These are phyloP conservation scores for Melierax canorus DNA, from an alignment of 2,113 vertebrate species.

Conservation along the genomic window DNA sequence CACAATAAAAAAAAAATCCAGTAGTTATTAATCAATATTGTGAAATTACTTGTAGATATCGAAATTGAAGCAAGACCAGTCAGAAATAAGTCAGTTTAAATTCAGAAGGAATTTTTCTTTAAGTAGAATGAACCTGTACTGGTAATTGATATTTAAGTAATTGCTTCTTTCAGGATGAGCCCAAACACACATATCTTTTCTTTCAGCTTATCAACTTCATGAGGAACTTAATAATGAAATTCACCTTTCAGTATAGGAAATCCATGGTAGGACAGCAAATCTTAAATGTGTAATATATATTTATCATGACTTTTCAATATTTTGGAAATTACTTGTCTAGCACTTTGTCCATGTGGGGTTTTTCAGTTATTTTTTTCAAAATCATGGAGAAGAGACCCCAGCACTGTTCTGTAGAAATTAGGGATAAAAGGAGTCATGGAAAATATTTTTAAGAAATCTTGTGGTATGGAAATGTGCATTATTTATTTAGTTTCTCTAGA, in stretches of 20 bases:
- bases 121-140: not conserved
- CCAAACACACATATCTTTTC: not conserved
- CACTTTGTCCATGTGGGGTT: not conserved
- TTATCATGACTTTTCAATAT: not conserved
- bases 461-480: not conserved
- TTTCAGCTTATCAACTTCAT: not conserved
- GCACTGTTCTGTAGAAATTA: not conserved
- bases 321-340: not conserved
- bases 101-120: not conserved
- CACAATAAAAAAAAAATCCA: not conserved
- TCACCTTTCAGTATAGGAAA: not conserved
- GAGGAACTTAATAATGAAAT: not conserved
- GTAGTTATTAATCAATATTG: not conserved
- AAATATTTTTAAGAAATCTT: not conserved
- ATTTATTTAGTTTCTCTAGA: not conserved
- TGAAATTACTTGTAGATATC: not conserved
- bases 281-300: not conserved
- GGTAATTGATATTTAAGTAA: not conserved
- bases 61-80: not conserved
- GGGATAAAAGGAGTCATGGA: not conserved
- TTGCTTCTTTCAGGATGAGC: not conserved
- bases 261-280: not conserved
- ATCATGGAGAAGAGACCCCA: not conserved
- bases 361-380: not conserved
- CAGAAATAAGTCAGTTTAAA: not conserved